A percentile compares a stretch with the other conserved stretches of the same genome.
These are phyloP conservation scores for Parus major DNA, from an alignment of 2,113 vertebrate genomes.

Conservation along the genomic window DNA sequence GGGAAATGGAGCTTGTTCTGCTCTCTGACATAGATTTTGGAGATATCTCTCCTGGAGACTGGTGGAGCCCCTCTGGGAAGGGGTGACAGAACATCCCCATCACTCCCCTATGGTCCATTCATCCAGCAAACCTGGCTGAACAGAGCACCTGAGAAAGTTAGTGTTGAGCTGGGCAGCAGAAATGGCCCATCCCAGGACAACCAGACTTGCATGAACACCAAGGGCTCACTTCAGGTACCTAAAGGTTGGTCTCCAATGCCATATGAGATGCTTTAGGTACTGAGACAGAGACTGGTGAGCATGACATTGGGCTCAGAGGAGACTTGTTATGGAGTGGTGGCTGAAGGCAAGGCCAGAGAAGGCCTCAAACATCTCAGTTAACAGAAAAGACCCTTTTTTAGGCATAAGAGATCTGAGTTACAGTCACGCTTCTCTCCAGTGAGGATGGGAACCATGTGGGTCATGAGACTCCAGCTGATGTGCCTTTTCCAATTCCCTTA, in stretches of 20 bases:
- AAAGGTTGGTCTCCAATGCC: accelerated
- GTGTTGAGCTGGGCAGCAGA: background rate
- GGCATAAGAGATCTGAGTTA: background rate
- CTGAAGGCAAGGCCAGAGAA: background rate
- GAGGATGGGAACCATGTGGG: background rate
- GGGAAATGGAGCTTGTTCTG: background rate
- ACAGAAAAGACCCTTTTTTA: background rate
- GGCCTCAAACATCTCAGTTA: background rate
- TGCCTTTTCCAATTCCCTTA: background rate
- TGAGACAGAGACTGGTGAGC: background rate
- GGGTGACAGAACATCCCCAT: background rate
- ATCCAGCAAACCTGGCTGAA: background rate
- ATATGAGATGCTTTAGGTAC: background rate
- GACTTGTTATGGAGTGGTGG: too few relatives aligned
- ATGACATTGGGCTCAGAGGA: background rate
- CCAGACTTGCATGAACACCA: accelerated
- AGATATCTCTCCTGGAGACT: background rate
- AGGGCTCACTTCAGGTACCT: background rate
- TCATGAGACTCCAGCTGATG: background rate
- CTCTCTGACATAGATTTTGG: accelerated
- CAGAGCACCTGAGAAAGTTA: background rate
- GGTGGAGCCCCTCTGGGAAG: background rate
- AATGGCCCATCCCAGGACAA: background rate
- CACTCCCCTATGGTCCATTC: background rate
- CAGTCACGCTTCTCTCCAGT: background rate